Base-by-base conservation (phyloP, 2,888 invertebrate species). In the Antitype chi region DNA sequence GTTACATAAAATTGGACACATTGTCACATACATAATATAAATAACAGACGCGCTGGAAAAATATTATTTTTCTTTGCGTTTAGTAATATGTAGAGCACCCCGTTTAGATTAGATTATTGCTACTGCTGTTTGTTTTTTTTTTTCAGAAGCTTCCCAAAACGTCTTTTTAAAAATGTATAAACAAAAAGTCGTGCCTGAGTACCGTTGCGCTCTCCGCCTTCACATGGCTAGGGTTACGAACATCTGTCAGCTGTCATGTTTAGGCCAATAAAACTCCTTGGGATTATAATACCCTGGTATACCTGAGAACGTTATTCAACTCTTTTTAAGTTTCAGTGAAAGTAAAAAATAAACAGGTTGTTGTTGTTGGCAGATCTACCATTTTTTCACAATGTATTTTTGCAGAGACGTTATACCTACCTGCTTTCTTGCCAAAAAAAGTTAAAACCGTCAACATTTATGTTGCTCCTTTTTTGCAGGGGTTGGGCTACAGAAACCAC, bases 281-380 rank as follows among this genome's bases (percentile, higher is more conserved):
- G 38, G 15, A 7, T 84, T 74, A 80, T 82, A 52, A 64, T 64
- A 52, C 23, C 80, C 74, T 74, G 55, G 85, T 84, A 84, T n/a
- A 23, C 32, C 63, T 64, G 68, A 64, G 80, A 80, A 66, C 32
- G 5, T 15, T 38, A 64, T 63, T 71, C 23, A 80, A 80, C 64
- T 64, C 84, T 70, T 74, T 84, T 66, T 59, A 25, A 60, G 25
- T 43, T 57, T 53, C 23, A 63, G n/a, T 57, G 20, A 32, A 57
- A 63, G 17, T 55, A 55, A 47, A 47, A n/a, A 47, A 13, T 13
- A 25, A 66, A 25, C 25, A 64, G 11, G 4, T 7, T 20, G 9
- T 43, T 20, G 9, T 43, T 25, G 11, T 25, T 20, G 43, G 11
- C 20, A n/a, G 15, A 63, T n/a, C 20, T 8, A 13, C 8, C 7